phyloP scores from a whole-genome alignment of 2,888 invertebrate genomes.

The Drosophila peninsularis region DNA sequence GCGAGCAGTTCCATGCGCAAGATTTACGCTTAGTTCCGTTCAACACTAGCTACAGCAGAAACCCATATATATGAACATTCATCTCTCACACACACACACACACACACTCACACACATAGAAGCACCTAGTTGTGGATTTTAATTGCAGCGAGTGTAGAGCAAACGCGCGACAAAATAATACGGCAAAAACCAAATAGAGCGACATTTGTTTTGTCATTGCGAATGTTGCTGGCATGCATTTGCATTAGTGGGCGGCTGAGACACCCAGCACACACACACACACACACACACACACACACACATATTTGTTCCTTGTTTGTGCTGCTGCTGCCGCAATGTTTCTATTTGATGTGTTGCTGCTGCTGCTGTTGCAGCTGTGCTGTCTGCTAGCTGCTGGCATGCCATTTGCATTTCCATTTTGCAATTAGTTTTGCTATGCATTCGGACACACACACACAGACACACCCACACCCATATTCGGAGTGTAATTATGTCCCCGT shows the following conservation, averaged over 20 bases:
- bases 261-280: slow-evolving; percentile 17
- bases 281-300: slow-evolving; percentile 8
- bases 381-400: neutral
- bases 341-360: slow-evolving; percentile 48
- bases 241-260: slow-evolving; percentile 10
- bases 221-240: slow-evolving; percentile 26
- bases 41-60: slow-evolving; percentile 19
- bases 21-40: slow-evolving; percentile 26
- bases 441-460: slow-evolving; percentile 7
- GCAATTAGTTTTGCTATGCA: slow-evolving; percentile 41
- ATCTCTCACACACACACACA: slow-evolving; percentile 10
- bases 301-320: slow-evolving; percentile 9
- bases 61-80: neutral
- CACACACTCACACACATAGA: neutral
- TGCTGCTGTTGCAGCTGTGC: slow-evolving; percentile 20
- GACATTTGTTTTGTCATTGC: slow-evolving; percentile 56
- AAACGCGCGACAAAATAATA: slow-evolving; percentile 1
- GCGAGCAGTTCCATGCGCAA: neutral
- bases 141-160: slow-evolving; percentile 45
- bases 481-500: slow-evolving; percentile 45
- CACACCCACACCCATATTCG: slow-evolving; percentile 20
- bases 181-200: slow-evolving; percentile 40
- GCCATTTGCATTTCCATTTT: slow-evolving; percentile 42
- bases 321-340: slow-evolving; percentile 55
- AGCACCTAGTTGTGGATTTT: slow-evolving; percentile 45